Base-by-base conservation (phyloP, 2,888 invertebrate species). In the Germaria angustata region DNA sequence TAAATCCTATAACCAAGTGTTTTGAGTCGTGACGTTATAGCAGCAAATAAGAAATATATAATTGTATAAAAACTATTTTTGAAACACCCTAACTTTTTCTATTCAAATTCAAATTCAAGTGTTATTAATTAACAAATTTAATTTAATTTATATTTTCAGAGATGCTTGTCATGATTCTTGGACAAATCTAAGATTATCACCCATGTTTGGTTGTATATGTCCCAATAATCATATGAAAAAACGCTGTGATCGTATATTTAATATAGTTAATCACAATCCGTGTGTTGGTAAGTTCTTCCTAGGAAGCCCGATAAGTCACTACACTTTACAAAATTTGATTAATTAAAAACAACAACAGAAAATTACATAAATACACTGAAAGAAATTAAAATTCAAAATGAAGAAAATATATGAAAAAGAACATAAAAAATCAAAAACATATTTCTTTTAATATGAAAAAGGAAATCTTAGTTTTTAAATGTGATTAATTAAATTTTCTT, bases 161-260 rank as follows among this genome's bases (percentile, higher is more conserved):
- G 95, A 96, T 88, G 92, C 95, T 65, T 97, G 97, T 89, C 95
- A 96, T 89, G 95, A 96, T 88, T 95, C 97, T 59, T 97, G 97
- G 97, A 94, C 95, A 85, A 96, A 96, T 88, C 92, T 97, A 73
- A 94, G 97, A 77, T 93, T 95, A 84, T 96, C 97, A 24, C 97
- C 97, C 0, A 95, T 97, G 93, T 97, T 97, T 91, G 97, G 97
- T 65, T 97, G 97, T 92, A 96, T 97, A 90, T 97, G 97, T 90
- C 97, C 97, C 86, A 96, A 96, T 91, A 96, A 96, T 87, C 95
- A 96, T 91, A 95, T 95, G 94, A 95, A 96, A 94, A 94, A 94
- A 88, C 94, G 95, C 86, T 97, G 97, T 92, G 96, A 97, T 92
- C 93, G 95, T 87, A 96, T 97, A 92, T 97, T 96, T 92, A 94